Conservation (phyloP, 2,888 invertebrate species). For the Drosophila limbata region DNA sequence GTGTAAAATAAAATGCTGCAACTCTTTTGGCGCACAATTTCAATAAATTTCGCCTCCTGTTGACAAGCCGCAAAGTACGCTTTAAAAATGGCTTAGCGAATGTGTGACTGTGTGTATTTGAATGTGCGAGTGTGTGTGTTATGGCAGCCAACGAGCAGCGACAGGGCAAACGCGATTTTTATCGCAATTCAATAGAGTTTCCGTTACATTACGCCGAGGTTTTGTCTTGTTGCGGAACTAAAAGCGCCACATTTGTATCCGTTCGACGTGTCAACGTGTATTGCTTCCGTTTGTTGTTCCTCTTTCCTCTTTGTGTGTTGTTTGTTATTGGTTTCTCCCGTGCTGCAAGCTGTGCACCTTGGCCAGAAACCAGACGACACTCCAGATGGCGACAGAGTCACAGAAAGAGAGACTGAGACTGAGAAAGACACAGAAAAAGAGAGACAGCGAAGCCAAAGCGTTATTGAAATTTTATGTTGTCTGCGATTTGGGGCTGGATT, state of each 20-base stretch:
- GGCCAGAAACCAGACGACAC: conserved; percentile 29
- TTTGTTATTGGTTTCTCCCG: conserved; percentile 56
- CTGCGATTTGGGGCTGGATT: conserved; percentile 74
- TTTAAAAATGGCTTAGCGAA: conserved; percentile 70
- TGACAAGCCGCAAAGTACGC: conserved; percentile 83
- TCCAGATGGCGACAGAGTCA: conserved; percentile 10
- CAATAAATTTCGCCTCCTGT: conserved; percentile 76
- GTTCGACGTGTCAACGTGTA: conserved; percentile 81
- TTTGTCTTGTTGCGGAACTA: conserved; percentile 80
- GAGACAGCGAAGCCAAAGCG: conserved; percentile 34
- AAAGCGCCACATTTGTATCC: conserved; percentile 81
- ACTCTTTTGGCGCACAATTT: conserved; percentile 79
- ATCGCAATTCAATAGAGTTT: conserved; percentile 83
- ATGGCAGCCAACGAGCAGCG: conserved; percentile 48
- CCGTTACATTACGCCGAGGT: conserved; percentile 76
- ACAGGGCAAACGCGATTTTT: conserved; percentile 82
- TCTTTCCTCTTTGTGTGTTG: conserved; percentile 37
- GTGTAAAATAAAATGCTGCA: conserved; percentile 47
- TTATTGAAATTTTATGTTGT: conserved; percentile 80
- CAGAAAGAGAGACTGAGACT: conserved; percentile 4
- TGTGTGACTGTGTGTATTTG: conserved; percentile 20
- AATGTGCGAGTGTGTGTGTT: conserved; percentile 28
- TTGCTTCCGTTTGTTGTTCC: conserved; percentile 74
- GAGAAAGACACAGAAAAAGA: background rate
- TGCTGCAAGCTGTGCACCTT: conserved; percentile 63